Evolutionary conservation across 2,113 vertebrate genomes (phyloP), one percentile per base, ranked within the genome.

Genomic region (Bolborhynchus lineola): DNA sequence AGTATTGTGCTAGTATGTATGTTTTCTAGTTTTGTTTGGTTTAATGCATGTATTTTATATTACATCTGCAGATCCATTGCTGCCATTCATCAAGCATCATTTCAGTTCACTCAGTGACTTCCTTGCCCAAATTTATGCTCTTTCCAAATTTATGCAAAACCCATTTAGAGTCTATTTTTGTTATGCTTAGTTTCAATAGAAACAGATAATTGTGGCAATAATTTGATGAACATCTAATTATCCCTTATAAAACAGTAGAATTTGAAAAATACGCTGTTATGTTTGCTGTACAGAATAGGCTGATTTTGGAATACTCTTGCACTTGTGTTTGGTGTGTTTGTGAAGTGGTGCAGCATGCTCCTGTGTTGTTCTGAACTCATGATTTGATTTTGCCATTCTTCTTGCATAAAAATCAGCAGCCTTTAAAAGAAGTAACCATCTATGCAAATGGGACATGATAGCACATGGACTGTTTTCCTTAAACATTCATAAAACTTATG

Each of bases 101-200:
- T 91, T 21, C 41, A 64, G 15, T 52, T 86, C 33, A 29, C 31
- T 60, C 44, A 10, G 18, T n/a, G 67, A 49, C 28, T 69, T 47
- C 9, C 8, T 13, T 13, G 4, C 16, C 11, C 0, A 1, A n/a
- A n/a, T n/a, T n/a, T n/a, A n/a, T n/a, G 2, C 21, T 79, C 14
- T 85, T 62, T 72, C n/a, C n/a, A 70, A 70, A 29, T 7, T 82
- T 41, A 16, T 3, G 20, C 24, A 90, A 65, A 89, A 64, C 18
- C 15, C 13, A 35, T 70, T 81, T 28, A 74, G 29, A 35, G 5
- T 69, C 16, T 67, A 11, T 62, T 92, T 84, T 76, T 50, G 10
- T 55, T 26, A 25, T 64, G 19, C 18, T 68, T 75, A 23, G 6
- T 57, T 82, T 75, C 47, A 79, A 37, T 1, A 83, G 26, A 68